phyloP scores from a whole-genome alignment of 2,888 invertebrate species.

The Latrodectus elegans region DNA sequence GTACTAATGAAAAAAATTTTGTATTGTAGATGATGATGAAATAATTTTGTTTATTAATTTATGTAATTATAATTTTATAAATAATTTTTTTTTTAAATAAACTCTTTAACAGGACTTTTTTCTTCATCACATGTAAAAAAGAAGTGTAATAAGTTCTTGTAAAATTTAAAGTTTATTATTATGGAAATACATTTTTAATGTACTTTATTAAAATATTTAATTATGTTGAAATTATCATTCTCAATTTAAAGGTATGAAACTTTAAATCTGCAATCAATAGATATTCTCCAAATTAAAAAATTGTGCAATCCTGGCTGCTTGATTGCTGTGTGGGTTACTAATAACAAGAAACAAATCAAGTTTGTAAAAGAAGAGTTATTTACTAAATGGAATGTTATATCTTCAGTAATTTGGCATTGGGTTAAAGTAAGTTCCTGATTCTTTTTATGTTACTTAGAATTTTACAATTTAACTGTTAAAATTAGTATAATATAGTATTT shows the following conservation, averaged over 20 bases:
- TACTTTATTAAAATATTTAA: too few relatives aligned
- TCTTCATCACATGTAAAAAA: not conserved
- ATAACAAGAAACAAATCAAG: conserved; percentile 83
- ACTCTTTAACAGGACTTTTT: too few relatives aligned
- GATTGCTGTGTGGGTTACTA: conserved; percentile 94
- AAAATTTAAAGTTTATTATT: too few relatives aligned
- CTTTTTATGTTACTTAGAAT: not conserved
- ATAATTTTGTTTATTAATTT: too few relatives aligned
- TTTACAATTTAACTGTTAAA: not conserved
- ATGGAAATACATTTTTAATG: too few relatives aligned
- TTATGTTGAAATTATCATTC: too few relatives aligned
- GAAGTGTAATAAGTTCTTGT: not conserved
- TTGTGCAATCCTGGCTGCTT: conserved; percentile 76
- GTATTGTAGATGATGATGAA: too few relatives aligned
- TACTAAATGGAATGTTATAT: conserved; percentile 37
- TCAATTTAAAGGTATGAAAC: conserved; percentile 81
- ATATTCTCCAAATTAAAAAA: conserved; percentile 79
- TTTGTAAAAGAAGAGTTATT: conserved; percentile 80
- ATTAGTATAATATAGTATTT: not conserved
- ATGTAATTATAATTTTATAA: too few relatives aligned
- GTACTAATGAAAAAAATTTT: too few relatives aligned
- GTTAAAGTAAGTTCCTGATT: conserved; percentile 48
- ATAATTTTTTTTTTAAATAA: too few relatives aligned
- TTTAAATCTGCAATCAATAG: conserved; percentile 85
- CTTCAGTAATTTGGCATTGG: conserved; percentile 60